Conservation (phyloP, 2,888 invertebrate species). For the Sialis lutaria region DNA sequence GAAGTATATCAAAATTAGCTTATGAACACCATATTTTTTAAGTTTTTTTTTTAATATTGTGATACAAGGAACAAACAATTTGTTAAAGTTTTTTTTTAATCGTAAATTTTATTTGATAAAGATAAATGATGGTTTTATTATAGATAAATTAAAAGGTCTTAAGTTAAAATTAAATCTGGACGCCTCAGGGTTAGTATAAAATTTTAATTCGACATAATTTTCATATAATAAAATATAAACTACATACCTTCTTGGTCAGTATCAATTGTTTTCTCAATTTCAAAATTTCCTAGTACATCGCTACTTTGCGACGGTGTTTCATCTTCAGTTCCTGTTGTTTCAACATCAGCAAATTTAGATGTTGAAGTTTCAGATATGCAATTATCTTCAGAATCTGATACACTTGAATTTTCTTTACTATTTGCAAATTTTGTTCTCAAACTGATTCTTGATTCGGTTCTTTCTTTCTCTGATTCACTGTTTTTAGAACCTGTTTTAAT, state of each 20-base stretch:
- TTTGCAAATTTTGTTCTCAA: constrained; percentile 26
- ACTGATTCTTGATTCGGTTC: constrained; percentile 18
- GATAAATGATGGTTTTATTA: too few relatives aligned
- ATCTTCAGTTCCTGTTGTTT: constrained; percentile 29
- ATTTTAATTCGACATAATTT: too few relatives aligned
- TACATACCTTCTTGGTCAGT: not conserved
- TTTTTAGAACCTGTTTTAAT: constrained; percentile 27
- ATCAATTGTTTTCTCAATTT: not conserved
- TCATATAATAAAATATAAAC: too few relatives aligned
- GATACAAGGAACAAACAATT: too few relatives aligned
- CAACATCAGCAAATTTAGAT: constrained; percentile 19
- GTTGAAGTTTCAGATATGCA: constrained; percentile 23
- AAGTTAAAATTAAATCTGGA: too few relatives aligned
- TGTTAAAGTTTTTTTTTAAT: too few relatives aligned
- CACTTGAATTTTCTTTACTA: constrained; percentile 42
- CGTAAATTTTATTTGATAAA: too few relatives aligned
- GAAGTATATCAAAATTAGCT: too few relatives aligned
- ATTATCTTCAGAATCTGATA: constrained; percentile 46
- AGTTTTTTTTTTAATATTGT: too few relatives aligned
- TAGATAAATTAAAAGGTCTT: too few relatives aligned
- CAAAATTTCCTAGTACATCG: not conserved
- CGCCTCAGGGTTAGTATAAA: too few relatives aligned
- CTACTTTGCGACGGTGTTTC: constrained; percentile 15
- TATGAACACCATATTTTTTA: too few relatives aligned
- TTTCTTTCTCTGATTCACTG: constrained; percentile 29